Percentiles rank a stretch among this genome's conserved stretches.
Evolutionary conservation across 2,113 vertebrate genomes (phyloP).

Genomic region (Macaca fascicularis): T2T-MFA8v1.1 NC_088390.1:7010501-7011000

Average conservation of each 20-base stretch:
- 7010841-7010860: background rate
- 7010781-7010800: background rate
- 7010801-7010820: background rate
- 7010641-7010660: background rate
- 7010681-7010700: background rate
- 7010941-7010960: background rate
- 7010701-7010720: background rate
- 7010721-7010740: background rate
- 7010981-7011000: background rate
- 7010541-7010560: background rate
- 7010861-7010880: background rate
- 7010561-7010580: background rate
- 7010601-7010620: background rate
- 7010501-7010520: background rate
- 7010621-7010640: background rate
- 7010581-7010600: background rate
- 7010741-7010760: background rate
- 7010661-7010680: background rate
- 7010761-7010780: background rate
- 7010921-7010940: background rate
- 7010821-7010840: background rate
- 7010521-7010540: background rate
- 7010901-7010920: background rate
- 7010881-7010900: background rate
- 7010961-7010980: background rate